Percentiles rank a stretch among this genome's conserved stretches.
These are phyloP conservation scores for Cebidichthys violaceus DNA, from an alignment of 2,113 vertebrate genomes.

Conservation along the genomic window DNA sequence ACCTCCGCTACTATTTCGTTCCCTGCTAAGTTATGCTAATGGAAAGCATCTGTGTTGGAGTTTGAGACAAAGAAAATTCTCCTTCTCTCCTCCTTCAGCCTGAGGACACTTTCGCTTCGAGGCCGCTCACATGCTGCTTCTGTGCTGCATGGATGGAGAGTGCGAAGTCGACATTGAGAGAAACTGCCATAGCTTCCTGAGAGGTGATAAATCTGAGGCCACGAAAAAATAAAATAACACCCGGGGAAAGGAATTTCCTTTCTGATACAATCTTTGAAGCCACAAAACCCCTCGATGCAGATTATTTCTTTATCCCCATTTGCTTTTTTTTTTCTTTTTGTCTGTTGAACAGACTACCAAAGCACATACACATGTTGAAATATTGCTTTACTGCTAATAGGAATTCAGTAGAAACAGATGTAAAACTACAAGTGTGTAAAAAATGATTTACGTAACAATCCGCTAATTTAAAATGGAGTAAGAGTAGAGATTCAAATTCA, in stretches of 20 bases:
- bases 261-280: not conserved
- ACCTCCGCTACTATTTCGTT: constrained; percentile 75
- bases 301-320: not conserved
- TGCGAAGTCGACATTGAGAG: constrained; percentile 55
- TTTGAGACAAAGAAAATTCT: constrained; percentile 77
- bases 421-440: not conserved
- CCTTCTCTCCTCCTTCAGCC: constrained; percentile 70
- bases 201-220: constrained; percentile 35
- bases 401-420: not conserved
- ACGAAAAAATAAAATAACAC: not conserved
- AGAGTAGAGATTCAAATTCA: not conserved
- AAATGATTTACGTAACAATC: not conserved
- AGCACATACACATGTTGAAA: not conserved
- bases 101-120: constrained; percentile 69
- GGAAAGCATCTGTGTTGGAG: constrained; percentile 77
- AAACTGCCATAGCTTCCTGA: constrained; percentile 2
- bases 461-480: not conserved
- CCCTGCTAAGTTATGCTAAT: constrained; percentile 83
- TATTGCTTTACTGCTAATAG: not conserved
- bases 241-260: not conserved
- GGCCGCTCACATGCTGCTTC: constrained; percentile 67
- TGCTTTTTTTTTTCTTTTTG: not conserved
- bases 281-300: not conserved
- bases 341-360: not conserved
- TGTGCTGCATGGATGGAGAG: constrained; percentile 46